A percentile compares a stretch with the other conserved stretches of the same genome.
Conservation (phyloP, 2,113 vertebrate species). For the Sturnus vulgaris region DNA sequence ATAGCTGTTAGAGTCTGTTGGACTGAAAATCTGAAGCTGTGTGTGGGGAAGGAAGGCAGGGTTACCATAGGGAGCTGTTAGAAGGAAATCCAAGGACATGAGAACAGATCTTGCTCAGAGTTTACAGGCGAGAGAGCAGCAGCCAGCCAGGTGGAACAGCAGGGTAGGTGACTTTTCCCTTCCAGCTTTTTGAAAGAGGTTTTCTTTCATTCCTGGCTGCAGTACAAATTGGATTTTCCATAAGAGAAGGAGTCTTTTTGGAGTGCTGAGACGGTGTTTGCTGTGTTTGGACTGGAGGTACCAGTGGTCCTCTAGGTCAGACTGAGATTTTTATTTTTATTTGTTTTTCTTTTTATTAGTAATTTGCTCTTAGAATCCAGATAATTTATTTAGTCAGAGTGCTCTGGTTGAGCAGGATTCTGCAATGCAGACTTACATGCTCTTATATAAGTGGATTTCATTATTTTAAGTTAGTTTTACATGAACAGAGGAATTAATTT, state of each 20-base stretch:
- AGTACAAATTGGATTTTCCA: neutral
- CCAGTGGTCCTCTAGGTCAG: neutral
- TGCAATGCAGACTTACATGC: neutral
- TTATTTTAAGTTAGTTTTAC: neutral
- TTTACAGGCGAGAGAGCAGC: neutral
- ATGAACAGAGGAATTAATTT: neutral
- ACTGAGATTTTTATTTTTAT: neutral
- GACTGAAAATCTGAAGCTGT: neutral
- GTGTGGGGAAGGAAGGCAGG: neutral
- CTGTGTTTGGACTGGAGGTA: neutral
- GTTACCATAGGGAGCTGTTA: neutral
- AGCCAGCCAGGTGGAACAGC: neutral
- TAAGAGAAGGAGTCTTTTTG: neutral
- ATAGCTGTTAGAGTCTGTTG: neutral
- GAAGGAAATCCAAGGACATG: neutral
- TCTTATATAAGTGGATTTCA: neutral
- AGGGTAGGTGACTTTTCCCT: neutral
- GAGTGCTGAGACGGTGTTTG: neutral
- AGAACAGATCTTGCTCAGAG: neutral
- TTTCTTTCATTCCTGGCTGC: neutral
- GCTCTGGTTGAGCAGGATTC: neutral
- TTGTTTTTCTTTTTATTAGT: neutral
- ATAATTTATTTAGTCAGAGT: neutral
- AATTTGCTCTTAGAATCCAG: neutral
- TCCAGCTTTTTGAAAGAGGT: neutral